Percentiles rank a stretch among this genome's conserved stretches.
Conservation (phyloP, 1,140 invertebrate genomes). For the Parapsyche elsis region DNA sequence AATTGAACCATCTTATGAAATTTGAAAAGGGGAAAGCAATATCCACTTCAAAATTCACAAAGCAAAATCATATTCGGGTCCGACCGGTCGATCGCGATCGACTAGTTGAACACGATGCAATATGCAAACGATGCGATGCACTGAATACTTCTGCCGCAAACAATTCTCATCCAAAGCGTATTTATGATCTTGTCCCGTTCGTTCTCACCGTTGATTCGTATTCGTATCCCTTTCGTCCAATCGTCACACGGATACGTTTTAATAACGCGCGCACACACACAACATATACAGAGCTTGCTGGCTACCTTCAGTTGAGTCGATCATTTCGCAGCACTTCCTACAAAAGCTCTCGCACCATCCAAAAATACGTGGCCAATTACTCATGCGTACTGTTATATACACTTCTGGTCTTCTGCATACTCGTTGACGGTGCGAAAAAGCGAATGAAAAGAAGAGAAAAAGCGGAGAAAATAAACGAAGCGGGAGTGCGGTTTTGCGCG, state of each 20-base stretch:
- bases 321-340: neutral
- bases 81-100: no score
- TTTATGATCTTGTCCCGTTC: neutral
- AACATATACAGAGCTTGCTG: neutral
- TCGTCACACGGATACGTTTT: neutral
- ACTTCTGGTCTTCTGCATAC: neutral
- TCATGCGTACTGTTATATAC: neutral
- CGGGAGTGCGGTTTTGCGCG: neutral
- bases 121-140: neutral
- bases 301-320: neutral
- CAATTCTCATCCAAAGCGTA: slow-evolving; percentile 1
- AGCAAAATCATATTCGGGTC: no score
- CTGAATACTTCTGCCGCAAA: neutral
- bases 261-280: neutral
- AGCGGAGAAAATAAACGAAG: neutral
- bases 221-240: neutral
- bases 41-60: no score
- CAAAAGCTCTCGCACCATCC: neutral
- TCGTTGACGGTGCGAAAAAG: neutral
- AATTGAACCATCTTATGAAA: no score
- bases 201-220: neutral
- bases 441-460: neutral
- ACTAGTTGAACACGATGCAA: no score
- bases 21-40: no score
- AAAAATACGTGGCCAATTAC: neutral